phyloP scores from a whole-genome alignment of 2,797 vertebrate species.

The Paedocypris micromegethes region DNA sequence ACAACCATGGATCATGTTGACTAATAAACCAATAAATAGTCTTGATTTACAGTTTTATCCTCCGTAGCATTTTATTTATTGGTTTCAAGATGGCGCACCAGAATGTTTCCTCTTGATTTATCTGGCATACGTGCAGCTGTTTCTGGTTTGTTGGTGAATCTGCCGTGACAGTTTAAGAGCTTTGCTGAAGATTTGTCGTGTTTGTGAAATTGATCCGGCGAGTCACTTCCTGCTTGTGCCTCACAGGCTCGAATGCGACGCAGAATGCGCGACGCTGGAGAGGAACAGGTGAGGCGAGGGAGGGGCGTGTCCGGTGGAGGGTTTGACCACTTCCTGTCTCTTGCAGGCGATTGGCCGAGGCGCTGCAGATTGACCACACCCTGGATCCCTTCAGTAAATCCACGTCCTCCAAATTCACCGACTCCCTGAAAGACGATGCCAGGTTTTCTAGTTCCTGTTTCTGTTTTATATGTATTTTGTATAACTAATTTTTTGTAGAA shows the following conservation, averaged over 20 bases:
- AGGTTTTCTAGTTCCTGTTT: slow-evolving; percentile 65
- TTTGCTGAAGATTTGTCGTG: not conserved
- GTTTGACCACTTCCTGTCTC: slow-evolving; percentile 8
- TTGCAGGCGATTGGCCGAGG: slow-evolving; percentile 82
- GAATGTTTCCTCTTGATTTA: too few species aligned
- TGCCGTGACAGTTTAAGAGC: not conserved
- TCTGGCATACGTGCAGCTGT: too few species aligned
- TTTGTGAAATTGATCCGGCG: not conserved
- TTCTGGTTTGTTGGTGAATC: too few species aligned
- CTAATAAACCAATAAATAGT: too few species aligned
- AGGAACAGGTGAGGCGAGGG: slow-evolving; percentile 77
- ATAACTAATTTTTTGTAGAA: too few species aligned
- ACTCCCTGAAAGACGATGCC: slow-evolving; percentile 90
- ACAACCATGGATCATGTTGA: too few species aligned
- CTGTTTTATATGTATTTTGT: too few species aligned
- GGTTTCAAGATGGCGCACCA: too few species aligned
- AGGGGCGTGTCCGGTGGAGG: too few species aligned
- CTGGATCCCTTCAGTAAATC: slow-evolving; percentile 90
- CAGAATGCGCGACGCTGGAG: slow-evolving; percentile 88
- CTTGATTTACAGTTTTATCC: too few species aligned
- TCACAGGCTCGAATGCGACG: slow-evolving; percentile 85
- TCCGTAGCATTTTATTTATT: too few species aligned
- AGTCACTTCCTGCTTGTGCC: not conserved
- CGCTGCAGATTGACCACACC: slow-evolving; percentile 84
- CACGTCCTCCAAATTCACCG: slow-evolving; percentile 81